Percentiles rank a stretch among this genome's conserved stretches.
Conservation (phyloP, 2,113 vertebrate species). For the Hippocampus mohnikei region DNA sequence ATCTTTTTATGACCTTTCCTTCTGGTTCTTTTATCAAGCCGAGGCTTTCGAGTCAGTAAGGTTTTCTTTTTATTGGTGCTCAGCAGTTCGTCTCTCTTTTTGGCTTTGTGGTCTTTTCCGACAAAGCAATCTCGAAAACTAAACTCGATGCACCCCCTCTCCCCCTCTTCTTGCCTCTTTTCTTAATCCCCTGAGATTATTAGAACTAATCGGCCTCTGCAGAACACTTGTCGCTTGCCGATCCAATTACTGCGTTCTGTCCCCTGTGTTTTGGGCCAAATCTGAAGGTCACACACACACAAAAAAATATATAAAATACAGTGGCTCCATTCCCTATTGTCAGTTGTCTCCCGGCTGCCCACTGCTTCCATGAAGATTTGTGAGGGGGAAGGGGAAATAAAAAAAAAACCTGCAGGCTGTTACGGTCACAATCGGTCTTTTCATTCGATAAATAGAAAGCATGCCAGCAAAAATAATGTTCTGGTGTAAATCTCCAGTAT, state of each 20-base stretch:
- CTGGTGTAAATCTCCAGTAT: not conserved
- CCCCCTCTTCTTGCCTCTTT: not conserved
- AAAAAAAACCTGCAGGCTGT: not conserved
- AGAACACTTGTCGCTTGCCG: not conserved
- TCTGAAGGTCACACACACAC: not conserved
- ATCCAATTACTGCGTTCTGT: not conserved
- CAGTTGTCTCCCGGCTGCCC: conserved; percentile 5
- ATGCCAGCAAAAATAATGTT: not conserved
- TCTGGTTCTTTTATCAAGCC: not conserved
- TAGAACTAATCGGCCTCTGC: not conserved
- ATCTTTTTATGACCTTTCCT: not conserved
- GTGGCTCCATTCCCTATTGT: not conserved
- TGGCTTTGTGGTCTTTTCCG: not conserved
- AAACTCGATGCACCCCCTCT: not conserved
- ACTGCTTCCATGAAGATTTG: not conserved
- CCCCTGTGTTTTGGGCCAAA: not conserved
- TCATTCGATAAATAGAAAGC: not conserved
- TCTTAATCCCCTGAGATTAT: conserved; percentile 10
- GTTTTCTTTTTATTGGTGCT: not conserved
- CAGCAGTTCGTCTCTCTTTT: not conserved
- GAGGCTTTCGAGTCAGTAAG: conserved; percentile 4
- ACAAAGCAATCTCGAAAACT: not conserved
- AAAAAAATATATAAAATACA: not conserved
- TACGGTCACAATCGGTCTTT: conserved; percentile 11
- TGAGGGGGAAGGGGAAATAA: not conserved